phyloP scores from a whole-genome alignment of 2,797 vertebrate species.

The Heterohyrax brucei region DNA sequence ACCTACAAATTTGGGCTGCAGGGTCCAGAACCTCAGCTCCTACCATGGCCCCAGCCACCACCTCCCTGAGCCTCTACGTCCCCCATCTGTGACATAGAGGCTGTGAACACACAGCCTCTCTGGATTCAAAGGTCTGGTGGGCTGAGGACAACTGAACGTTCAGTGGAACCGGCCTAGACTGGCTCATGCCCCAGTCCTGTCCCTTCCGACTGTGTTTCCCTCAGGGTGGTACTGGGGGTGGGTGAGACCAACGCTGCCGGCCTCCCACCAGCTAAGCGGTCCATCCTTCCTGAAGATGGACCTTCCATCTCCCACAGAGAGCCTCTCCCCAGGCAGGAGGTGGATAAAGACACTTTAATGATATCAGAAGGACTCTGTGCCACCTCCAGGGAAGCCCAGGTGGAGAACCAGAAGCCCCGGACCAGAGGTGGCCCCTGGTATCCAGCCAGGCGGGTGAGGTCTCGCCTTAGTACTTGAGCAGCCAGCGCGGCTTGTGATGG shows the following conservation, averaged over 20 bases:
- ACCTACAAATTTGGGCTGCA: neutral
- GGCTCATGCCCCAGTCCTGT: no score
- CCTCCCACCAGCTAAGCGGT: accelerated
- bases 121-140: neutral
- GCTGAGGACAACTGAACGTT: neutral
- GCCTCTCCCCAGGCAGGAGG: neutral
- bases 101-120: neutral
- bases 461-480: conserved; percentile 93
- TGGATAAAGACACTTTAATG: conserved; percentile 64
- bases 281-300: neutral
- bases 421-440: accelerated
- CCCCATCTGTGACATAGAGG: neutral
- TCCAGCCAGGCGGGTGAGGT: accelerated
- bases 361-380: accelerated
- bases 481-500: conserved; percentile 94
- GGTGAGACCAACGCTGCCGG: neutral
- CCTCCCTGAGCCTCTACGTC: accelerated
- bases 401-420: neutral
- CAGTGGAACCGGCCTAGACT: neutral
- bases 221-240: accelerated
- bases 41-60: neutral
- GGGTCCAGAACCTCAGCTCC: no score
- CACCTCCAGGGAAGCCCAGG: accelerated
- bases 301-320: neutral
- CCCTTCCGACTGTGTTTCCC: neutral